Percentiles rank a stretch among this genome's conserved stretches.
phyloP scores from a whole-genome alignment of 2,797 vertebrate genomes.

The Melanotaenia pygmaea region DNA sequence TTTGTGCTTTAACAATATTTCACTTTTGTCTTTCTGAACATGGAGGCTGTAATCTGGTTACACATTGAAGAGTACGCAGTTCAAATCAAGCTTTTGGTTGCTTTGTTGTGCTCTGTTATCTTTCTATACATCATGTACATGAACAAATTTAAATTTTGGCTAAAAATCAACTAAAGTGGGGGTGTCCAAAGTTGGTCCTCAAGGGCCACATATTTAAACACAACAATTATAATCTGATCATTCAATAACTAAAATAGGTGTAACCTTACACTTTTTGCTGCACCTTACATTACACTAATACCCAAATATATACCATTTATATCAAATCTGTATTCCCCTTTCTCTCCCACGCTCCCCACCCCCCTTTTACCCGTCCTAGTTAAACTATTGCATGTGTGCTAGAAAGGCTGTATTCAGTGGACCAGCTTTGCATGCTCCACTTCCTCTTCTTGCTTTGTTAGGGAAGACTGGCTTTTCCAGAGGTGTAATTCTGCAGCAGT shows the following conservation, averaged over 20 bases:
- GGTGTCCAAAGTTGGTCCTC: too few relatives aligned
- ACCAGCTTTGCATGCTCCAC: conserved; percentile 13
- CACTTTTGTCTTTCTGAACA: not conserved
- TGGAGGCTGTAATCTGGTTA: not conserved
- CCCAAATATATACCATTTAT: not conserved
- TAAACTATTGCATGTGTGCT: not conserved
- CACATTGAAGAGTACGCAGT: not conserved
- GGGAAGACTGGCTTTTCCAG: conserved; percentile 33
- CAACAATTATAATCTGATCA: not conserved
- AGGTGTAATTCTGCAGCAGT: conserved; percentile 59
- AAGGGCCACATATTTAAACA: not conserved
- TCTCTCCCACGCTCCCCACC: not conserved
- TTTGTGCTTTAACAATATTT: not conserved
- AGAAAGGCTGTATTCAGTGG: conserved; percentile 26
- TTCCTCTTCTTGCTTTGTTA: conserved; percentile 43
- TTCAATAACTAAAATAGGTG: not conserved
- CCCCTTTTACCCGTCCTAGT: not conserved
- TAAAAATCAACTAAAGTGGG: not conserved
- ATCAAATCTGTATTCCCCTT: not conserved
- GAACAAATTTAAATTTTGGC: not conserved
- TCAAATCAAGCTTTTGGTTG: not conserved
- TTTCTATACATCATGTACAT: not conserved
- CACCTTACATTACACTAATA: not conserved
- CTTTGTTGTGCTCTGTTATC: not conserved
- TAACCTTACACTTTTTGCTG: not conserved